Evolutionary conservation across 1,140 invertebrate genomes (phyloP), one percentile per base, ranked within the genome.

Genomic region (Alviniconcha marisindica): DNA sequence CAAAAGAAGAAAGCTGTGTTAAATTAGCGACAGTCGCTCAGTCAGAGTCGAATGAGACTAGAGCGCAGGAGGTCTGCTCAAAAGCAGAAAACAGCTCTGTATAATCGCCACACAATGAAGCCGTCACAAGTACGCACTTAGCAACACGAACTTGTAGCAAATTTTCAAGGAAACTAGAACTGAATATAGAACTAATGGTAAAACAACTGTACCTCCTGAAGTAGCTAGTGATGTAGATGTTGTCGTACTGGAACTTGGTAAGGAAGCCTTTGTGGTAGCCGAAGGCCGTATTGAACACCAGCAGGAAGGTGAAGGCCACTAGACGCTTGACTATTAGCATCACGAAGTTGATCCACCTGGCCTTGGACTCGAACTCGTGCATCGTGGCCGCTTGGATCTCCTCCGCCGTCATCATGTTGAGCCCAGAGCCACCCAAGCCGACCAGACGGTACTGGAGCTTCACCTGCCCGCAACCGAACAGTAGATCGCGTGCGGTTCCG

Each of bases 211-310:
- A 80, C 78, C 38, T 88, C 10, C 88, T 82, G 85, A 93, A 93
- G 84, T 93, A 93, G 1, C 56, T 28, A 4, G 92, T 90, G 36
- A 93, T 89, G 84, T 93, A 93, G 12, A 88, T 83, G 81, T 93
- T 93, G 86, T 93, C 93, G 85, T 88, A 90, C n/a, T 85, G 69
- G 33, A 91, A 87, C 40, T 89, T 85, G 7, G 83, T 88, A 24
- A 91, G 76, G 81, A 91, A 93, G 28, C 88, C 87, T 74, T 90
- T 88, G 42, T 91, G 85, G 83, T 93, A 93, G 12, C 85, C 86
- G 79, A 90, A 89, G 0, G 92, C 86, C 31, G 89, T 91, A 1
- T 83, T 84, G 38, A 93, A 87, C 14, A 93, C 86, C 1, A 89
- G 81, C 2, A 93, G 71, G 71, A 93, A 93, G 12, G 89, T 89